phyloP scores from a whole-genome alignment of 1,140 invertebrate species.

The Danaus plexippus region DNA sequence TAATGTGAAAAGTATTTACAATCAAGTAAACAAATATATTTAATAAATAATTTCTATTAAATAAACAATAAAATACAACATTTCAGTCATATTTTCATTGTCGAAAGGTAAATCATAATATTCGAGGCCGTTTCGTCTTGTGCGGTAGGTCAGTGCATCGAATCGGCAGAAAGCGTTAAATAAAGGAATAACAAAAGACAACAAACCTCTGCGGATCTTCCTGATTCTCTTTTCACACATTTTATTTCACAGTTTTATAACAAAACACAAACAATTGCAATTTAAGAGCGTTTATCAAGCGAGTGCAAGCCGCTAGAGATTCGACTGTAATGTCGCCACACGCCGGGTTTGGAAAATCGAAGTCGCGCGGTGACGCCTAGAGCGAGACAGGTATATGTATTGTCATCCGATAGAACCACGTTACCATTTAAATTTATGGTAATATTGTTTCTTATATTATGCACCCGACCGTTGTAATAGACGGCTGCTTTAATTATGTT shows the following conservation, averaged over 20 bases:
- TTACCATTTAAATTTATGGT: constrained; percentile 8
- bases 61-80: too few species aligned
- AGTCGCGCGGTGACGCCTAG: constrained; percentile 28
- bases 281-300: constrained; percentile 12
- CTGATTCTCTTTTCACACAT: constrained; percentile 61
- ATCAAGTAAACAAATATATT: too few species aligned
- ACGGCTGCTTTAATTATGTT: neutral
- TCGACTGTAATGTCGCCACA: constrained; percentile 31
- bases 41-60: too few species aligned
- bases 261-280: constrained; percentile 24
- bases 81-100: too few species aligned
- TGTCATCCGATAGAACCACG: constrained; percentile 20
- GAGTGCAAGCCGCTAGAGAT: constrained; percentile 30
- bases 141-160: constrained; percentile 35
- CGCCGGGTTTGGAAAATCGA: constrained; percentile 44
- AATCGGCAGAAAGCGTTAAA: constrained; percentile 4
- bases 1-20: too few species aligned
- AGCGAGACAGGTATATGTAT: constrained; percentile 38
- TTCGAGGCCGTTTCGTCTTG: neutral
- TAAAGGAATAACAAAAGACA: constrained; percentile 8
- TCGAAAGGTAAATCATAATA: too few species aligned
- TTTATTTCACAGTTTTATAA: constrained; percentile 41
- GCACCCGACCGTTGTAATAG: neutral
- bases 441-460: neutral
- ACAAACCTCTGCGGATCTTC: constrained; percentile 56